A percentile compares a stretch with the other conserved stretches of the same genome.
Evolutionary conservation across 2,113 vertebrate species (phyloP).

Genomic region (Myiagra hebetior): DNA sequence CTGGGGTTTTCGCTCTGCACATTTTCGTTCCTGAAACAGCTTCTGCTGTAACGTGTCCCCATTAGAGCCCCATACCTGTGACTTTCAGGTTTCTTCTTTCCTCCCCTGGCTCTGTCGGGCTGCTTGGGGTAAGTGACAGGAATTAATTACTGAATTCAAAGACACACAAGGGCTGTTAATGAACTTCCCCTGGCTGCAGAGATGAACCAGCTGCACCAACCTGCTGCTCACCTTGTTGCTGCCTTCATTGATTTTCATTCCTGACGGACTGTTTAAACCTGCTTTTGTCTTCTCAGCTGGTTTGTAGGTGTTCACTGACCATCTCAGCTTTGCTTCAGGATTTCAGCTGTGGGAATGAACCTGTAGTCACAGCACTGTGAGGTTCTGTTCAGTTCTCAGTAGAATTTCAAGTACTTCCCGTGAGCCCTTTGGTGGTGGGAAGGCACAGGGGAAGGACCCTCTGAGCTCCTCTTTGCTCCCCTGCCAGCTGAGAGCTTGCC

Average conservation of each 20-base stretch:
- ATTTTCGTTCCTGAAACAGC: background rate
- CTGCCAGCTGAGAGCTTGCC: background rate
- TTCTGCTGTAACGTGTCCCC: background rate
- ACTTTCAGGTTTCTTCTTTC: background rate
- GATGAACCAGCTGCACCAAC: background rate
- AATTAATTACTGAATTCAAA: background rate
- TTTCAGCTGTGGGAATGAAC: background rate
- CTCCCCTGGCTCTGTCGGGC: background rate
- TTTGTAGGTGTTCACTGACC: background rate
- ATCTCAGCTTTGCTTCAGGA: background rate
- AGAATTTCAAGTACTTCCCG: rapidly evolving
- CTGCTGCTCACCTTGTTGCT: background rate
- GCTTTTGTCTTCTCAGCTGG: background rate
- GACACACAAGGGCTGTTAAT: background rate
- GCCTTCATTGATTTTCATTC: background rate
- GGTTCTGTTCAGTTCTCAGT: background rate
- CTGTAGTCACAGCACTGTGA: background rate
- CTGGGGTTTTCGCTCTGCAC: background rate
- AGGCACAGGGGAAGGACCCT: background rate
- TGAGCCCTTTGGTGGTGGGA: background rate
- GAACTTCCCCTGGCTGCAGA: background rate
- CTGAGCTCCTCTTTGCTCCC: rapidly evolving
- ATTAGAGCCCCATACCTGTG: background rate
- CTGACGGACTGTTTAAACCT: background rate
- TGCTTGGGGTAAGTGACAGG: background rate